Conservation (phyloP, 2,113 vertebrate genomes). For the Cavia porcellus region DNA sequence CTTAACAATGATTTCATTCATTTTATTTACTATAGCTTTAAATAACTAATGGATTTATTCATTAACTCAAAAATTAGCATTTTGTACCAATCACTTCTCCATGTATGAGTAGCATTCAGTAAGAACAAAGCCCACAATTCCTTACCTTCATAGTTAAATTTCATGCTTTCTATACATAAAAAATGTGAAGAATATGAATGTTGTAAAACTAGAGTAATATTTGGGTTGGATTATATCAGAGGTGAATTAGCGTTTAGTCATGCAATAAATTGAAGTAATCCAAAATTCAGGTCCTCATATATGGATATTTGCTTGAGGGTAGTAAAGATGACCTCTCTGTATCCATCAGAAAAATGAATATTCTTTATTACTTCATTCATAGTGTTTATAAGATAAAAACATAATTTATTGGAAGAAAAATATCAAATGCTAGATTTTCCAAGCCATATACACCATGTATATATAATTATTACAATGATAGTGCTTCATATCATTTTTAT, state of each 20-base stretch:
- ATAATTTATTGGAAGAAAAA: neutral
- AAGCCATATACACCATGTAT: neutral
- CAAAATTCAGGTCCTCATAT: neutral
- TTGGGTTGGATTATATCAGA: neutral
- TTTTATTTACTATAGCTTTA: neutral
- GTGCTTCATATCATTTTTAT: neutral
- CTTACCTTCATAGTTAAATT: neutral
- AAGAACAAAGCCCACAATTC: neutral
- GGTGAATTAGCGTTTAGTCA: slow-evolving; percentile 17
- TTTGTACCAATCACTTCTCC: neutral
- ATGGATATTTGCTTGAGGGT: neutral
- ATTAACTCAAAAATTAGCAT: neutral
- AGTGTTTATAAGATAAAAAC: slow-evolving; percentile 10
- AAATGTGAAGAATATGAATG: neutral
- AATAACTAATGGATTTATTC: neutral
- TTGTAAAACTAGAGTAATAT: neutral
- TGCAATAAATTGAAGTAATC: neutral
- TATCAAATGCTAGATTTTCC: neutral
- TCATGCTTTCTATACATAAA: neutral
- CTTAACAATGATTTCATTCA: neutral
- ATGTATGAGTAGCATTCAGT: neutral
- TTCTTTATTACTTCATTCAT: neutral
- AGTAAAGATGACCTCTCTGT: neutral
- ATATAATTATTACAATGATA: neutral
- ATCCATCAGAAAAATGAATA: neutral